Evolutionary conservation across 2,113 vertebrate genomes (phyloP).

Genomic region (Hydropotes inermis): DNA sequence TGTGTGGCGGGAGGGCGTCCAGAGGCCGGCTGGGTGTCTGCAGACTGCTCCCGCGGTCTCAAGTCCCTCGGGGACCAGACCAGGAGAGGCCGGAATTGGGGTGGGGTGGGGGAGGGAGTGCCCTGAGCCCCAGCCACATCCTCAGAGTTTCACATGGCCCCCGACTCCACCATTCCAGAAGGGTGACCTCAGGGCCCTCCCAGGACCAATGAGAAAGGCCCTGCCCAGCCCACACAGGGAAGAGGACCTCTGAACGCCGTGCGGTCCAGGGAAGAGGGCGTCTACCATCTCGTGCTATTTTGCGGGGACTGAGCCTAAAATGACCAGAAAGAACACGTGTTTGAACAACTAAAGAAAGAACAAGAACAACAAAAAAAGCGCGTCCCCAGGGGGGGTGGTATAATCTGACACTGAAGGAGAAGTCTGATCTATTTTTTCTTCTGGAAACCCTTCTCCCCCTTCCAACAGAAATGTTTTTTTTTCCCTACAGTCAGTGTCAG

Average conservation of each 20-base stretch:
- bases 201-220: neutral
- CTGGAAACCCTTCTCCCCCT: neutral
- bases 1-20: neutral
- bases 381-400: neutral
- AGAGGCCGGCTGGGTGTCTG: neutral
- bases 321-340: conserved; percentile 62
- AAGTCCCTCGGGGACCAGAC: neutral
- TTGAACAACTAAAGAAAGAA: conserved; percentile 31
- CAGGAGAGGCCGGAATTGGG: neutral
- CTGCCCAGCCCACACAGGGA: conserved; percentile 31
- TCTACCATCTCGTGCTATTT: conserved; percentile 80
- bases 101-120: rapidly evolving
- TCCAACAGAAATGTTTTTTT: neutral
- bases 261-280: neutral
- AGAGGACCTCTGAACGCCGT: neutral
- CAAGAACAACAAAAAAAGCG: neutral
- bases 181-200: conserved; percentile 16
- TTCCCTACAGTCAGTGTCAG: neutral
- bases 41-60: neutral
- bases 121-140: neutral
- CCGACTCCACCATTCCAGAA: neutral
- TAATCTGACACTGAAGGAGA: neutral
- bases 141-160: neutral
- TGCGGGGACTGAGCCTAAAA: conserved; percentile 80
- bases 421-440: neutral